These are phyloP conservation scores for Dascillus cervinus DNA, from an alignment of 2,888 invertebrate species.

Conservation along the genomic window DNA sequence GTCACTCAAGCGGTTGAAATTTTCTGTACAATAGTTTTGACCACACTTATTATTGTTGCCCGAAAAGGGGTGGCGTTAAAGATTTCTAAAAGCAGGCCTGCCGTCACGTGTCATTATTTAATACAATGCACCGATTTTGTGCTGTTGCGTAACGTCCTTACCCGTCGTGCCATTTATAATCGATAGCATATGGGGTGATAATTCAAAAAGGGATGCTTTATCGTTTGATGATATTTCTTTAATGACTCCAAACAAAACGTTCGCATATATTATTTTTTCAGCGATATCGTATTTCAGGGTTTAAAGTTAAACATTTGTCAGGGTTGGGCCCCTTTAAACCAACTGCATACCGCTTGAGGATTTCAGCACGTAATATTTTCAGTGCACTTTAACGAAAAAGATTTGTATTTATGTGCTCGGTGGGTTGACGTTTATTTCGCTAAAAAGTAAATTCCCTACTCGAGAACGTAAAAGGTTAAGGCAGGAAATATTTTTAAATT, in stretches of 20 bases:
- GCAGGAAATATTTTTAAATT: conserved; percentile 20
- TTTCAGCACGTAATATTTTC: too few species aligned
- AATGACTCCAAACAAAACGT: too few species aligned
- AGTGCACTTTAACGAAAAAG: too few species aligned
- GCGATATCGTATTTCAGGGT: neutral
- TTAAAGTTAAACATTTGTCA: neutral
- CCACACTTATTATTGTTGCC: conserved; percentile 31
- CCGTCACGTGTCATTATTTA: conserved; percentile 31
- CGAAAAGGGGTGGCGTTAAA: conserved; percentile 25
- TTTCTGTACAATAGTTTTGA: conserved; percentile 32
- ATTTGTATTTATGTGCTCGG: too few species aligned
- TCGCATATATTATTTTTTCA: neutral
- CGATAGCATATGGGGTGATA: neutral
- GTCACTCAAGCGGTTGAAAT: conserved; percentile 22
- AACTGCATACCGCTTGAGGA: too few species aligned
- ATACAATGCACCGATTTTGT: neutral
- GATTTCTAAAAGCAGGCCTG: conserved; percentile 31
- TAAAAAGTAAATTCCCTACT: too few species aligned
- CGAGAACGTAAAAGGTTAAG: conserved; percentile 12
- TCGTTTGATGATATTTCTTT: too few species aligned
- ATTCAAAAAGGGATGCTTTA: too few species aligned
- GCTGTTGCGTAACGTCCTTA: neutral
- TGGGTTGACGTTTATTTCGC: too few species aligned
- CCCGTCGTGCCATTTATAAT: neutral
- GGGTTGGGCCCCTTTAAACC: too few species aligned